Percentiles rank a stretch among this genome's conserved stretches.
These are phyloP conservation scores for Eristalis arbustorum DNA, from an alignment of 2,888 invertebrate species.

Conservation along the genomic window DNA sequence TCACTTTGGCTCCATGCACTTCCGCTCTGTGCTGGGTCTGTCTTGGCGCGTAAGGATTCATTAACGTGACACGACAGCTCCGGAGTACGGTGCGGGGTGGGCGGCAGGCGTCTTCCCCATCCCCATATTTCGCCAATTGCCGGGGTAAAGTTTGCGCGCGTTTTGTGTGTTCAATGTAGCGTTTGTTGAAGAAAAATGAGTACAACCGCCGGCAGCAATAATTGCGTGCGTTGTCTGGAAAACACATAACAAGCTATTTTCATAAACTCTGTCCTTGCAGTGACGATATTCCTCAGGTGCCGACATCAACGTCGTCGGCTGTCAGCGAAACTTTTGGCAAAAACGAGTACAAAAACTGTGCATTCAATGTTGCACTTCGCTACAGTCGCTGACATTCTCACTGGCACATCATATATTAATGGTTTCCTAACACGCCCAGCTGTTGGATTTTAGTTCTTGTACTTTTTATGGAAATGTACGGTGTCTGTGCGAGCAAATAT, in stretches of 20 bases:
- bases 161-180: constrained; percentile 12
- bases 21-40: neutral
- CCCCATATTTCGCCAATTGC: constrained; percentile 7
- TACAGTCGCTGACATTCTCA: neutral
- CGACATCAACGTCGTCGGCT: neutral
- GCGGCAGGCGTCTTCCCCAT: neutral
- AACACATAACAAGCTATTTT: constrained; percentile 10
- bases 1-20: constrained; percentile 26
- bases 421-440: too few species aligned
- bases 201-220: constrained; percentile 10
- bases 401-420: neutral
- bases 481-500: too few species aligned
- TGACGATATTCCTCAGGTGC: neutral
- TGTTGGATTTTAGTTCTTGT: too few species aligned
- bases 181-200: constrained; percentile 10
- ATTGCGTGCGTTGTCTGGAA: constrained; percentile 24
- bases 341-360: neutral
- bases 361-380: neutral
- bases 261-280: constrained; percentile 26
- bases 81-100: neutral
- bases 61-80: neutral
- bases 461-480: too few species aligned
- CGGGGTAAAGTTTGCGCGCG: constrained; percentile 21
- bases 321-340: neutral
- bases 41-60: neutral